Evolutionary conservation across 2,113 vertebrate genomes (phyloP).

Genomic region (Nicator chloris): DNA sequence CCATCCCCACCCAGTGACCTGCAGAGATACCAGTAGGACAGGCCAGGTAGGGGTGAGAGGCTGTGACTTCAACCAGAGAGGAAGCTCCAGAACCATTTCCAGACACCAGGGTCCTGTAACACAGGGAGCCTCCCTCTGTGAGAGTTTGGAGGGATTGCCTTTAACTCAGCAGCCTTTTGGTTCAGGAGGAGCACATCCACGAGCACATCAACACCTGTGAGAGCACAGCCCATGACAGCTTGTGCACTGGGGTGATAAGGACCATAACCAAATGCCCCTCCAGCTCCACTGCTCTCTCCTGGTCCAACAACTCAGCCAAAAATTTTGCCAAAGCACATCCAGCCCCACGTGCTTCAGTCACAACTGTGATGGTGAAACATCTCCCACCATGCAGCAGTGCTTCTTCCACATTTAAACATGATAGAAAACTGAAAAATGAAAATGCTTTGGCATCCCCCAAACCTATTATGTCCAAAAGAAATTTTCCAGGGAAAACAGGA

Average conservation of each 20-base stretch:
- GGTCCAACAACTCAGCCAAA: not conserved
- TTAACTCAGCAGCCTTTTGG: not conserved
- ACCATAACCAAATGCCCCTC: not conserved
- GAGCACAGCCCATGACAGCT: fast-evolving
- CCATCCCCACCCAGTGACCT: not conserved
- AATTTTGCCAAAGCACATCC: fast-evolving
- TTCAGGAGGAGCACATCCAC: not conserved
- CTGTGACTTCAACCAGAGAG: not conserved
- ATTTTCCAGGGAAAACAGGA: constrained; percentile 41
- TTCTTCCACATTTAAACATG: not conserved
- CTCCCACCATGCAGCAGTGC: fast-evolving
- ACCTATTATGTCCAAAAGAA: not conserved
- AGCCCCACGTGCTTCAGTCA: not conserved
- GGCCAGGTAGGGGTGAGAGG: not conserved
- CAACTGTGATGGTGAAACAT: not conserved
- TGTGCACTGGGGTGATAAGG: not conserved
- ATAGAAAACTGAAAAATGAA: not conserved
- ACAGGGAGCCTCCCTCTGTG: not conserved
- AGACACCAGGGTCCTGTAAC: not conserved
- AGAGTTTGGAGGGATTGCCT: not conserved
- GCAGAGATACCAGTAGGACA: not conserved
- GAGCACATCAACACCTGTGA: not conserved
- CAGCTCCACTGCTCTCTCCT: not conserved
- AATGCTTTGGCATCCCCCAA: not conserved
- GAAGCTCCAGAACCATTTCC: not conserved